phyloP scores from a whole-genome alignment of 2,888 invertebrate species.

The Ennomos fuscantarius region DNA sequence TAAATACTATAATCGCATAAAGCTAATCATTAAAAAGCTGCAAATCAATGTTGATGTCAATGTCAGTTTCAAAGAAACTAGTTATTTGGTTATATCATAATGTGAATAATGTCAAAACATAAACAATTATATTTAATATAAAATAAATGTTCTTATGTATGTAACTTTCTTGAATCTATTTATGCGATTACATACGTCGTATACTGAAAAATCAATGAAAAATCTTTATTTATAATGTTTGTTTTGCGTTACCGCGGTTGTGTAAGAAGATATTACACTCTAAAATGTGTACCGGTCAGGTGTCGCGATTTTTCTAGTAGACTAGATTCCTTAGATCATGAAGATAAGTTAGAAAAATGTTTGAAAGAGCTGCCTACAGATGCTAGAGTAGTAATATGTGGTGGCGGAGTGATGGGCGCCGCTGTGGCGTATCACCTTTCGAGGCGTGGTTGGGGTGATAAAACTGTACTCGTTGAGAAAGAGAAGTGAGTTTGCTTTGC shows the following conservation, averaged over 20 bases:
- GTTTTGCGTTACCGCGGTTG: slow-evolving; percentile 1
- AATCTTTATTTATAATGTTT: slow-evolving; percentile 4
- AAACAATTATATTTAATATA: no score
- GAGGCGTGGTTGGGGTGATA: slow-evolving; percentile 91
- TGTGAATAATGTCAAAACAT: no score
- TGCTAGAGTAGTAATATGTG: slow-evolving; percentile 93
- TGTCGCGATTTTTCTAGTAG: slow-evolving; percentile 54
- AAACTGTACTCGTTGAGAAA: slow-evolving; percentile 94
- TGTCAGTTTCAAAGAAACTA: no score
- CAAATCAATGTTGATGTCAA: no score
- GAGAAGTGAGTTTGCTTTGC: slow-evolving; percentile 85
- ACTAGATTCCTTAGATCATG: slow-evolving; percentile 62
- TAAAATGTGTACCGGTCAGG: slow-evolving; percentile 14
- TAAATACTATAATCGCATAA: no score
- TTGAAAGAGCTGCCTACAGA: slow-evolving; percentile 69
- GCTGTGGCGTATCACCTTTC: slow-evolving; percentile 96
- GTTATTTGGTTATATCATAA: no score
- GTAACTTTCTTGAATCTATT: not conserved
- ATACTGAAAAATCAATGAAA: not conserved
- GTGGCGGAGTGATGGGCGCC: slow-evolving; percentile 96
- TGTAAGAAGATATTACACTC: slow-evolving; percentile 2
- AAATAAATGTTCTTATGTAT: no score
- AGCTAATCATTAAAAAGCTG: no score
- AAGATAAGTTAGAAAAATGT: slow-evolving; percentile 66
- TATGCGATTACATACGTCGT: not conserved